Evolutionary conservation across 2,113 vertebrate species (phyloP).

Genomic region (Rhadina sibilatrix): DNA sequence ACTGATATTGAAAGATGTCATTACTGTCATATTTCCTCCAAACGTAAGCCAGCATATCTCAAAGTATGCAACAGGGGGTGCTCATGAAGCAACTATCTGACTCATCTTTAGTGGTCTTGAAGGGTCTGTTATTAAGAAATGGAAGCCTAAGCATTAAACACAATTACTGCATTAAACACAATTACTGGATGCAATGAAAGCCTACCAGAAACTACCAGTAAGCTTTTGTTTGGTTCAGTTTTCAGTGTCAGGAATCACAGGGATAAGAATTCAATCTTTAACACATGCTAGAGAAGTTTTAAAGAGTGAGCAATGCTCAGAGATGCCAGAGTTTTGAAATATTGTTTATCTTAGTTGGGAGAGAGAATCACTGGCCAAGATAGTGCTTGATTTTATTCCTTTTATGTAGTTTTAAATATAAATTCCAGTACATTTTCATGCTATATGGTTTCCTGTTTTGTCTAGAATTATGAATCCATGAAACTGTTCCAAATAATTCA

Average conservation of each 20-base stretch:
- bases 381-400: not conserved
- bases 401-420: conserved; percentile 24
- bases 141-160: not conserved
- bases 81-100: not conserved
- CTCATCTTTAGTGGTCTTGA: not conserved
- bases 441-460: conserved; percentile 69
- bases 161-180: not conserved
- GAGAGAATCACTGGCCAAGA: not conserved
- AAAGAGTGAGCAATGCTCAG: not conserved
- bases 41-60: not conserved
- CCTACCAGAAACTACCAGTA: not conserved
- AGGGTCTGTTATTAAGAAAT: not conserved
- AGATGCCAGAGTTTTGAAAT: conserved; percentile 32
- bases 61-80: not conserved
- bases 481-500: conserved; percentile 35
- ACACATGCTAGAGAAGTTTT: conserved; percentile 15
- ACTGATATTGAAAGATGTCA: not conserved
- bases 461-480: conserved; percentile 72
- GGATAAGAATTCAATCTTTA: conserved; percentile 27
- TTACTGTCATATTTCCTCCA: not conserved
- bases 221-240: conserved; percentile 12
- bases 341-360: conserved; percentile 17
- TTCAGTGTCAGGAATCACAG: not conserved
- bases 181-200: not conserved
- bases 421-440: conserved; percentile 21